A percentile compares a stretch with the other conserved stretches of the same genome.
Evolutionary conservation across 2,113 vertebrate genomes (phyloP).

Genomic region (Benitochromis conjunctus): DNA sequence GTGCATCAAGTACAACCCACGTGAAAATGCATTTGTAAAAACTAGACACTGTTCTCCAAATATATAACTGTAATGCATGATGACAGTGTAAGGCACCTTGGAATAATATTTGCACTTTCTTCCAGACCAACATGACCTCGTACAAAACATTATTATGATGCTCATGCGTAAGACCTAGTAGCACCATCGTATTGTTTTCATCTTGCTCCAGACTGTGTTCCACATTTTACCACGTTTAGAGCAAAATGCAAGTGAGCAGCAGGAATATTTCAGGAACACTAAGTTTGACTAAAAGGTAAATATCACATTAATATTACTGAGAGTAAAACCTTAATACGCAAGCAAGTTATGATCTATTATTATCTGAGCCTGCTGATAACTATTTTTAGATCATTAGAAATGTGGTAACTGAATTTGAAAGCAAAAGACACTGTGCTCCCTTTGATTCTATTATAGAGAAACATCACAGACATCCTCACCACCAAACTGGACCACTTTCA

Average conservation of each 20-base stretch:
- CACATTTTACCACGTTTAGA: neutral
- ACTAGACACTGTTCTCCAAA: neutral
- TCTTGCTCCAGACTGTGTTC: neutral
- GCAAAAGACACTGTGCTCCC: neutral
- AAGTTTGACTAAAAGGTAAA: neutral
- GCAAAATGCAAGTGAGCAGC: neutral
- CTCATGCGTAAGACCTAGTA: neutral
- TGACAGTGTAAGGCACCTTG: neutral
- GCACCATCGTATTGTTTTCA: neutral
- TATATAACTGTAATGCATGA: neutral
- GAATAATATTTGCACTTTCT: neutral
- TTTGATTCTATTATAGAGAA: neutral
- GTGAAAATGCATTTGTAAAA: neutral
- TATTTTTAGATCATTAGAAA: neutral
- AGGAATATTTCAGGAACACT: neutral
- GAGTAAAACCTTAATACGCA: neutral
- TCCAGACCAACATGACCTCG: neutral
- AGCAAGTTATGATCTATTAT: neutral
- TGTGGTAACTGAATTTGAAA: neutral
- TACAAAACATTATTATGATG: neutral
- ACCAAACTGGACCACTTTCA: neutral
- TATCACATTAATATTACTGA: neutral
- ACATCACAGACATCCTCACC: neutral
- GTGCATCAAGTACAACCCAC: neutral
- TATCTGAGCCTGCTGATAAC: neutral